These are phyloP conservation scores for Orgyia antiqua DNA, from an alignment of 2,888 invertebrate species.

Conservation along the genomic window DNA sequence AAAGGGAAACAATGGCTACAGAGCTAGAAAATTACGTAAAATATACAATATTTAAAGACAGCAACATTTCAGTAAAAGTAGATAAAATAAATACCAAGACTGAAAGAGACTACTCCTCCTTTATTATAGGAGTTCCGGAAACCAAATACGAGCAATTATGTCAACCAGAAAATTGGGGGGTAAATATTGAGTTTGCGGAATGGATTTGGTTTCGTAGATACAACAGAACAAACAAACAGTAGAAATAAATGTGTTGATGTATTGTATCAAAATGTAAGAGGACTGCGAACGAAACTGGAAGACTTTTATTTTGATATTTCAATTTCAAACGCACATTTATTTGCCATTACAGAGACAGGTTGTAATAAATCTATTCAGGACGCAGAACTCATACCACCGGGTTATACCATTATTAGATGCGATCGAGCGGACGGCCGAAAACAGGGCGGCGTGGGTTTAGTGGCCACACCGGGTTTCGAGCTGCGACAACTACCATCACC, in stretches of 20 bases:
- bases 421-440: too few relatives aligned
- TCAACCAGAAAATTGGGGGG: slow-evolving; percentile 14
- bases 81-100: slow-evolving; percentile 2
- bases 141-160: slow-evolving; percentile 14
- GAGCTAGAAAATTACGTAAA: slow-evolving; percentile 2
- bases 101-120: neutral
- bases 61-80: neutral
- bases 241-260: neutral
- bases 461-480: slow-evolving; percentile 8
- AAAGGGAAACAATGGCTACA: slow-evolving; percentile 1
- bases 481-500: slow-evolving; percentile 2
- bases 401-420: neutral
- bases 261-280: neutral
- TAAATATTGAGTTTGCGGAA: slow-evolving; percentile 20
- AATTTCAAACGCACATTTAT: too few relatives aligned
- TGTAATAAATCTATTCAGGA: neutral
- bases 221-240: too few relatives aligned
- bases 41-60: neutral
- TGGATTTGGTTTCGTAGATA: slow-evolving; percentile 10
- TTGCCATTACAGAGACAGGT: neutral
- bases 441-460: slow-evolving; percentile 5
- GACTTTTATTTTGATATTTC: neutral
- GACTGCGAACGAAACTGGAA: neutral
- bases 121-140: slow-evolving; percentile 14
- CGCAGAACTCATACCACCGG: neutral